Conservation (phyloP, 2,113 vertebrate species). For the Microcebus lehilahytsara region DNA sequence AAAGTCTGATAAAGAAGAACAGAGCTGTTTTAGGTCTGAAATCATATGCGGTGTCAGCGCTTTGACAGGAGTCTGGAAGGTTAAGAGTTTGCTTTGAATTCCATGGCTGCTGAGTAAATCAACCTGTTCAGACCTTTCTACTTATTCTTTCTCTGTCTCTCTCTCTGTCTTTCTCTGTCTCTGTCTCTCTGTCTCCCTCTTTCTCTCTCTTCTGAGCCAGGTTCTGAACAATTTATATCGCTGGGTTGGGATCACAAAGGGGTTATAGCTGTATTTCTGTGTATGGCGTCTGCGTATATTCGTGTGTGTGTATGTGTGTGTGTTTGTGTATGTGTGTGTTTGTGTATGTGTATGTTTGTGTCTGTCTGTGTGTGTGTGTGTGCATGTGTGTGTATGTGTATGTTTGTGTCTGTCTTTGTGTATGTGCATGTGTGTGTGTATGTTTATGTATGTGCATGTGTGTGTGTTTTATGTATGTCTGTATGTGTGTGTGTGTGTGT, state of each 20-base stretch:
- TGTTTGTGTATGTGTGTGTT: no score
- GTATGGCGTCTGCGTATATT: not conserved
- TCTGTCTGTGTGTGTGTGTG: not conserved
- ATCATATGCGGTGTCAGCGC: not conserved
- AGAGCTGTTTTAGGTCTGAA: not conserved
- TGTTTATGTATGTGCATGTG: fast-evolving
- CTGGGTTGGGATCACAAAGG: not conserved
- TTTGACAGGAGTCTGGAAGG: not conserved
- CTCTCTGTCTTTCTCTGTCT: not conserved
- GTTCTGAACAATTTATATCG: not conserved
- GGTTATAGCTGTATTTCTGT: not conserved
- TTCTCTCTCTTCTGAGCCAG: not conserved
- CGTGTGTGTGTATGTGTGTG: not conserved
- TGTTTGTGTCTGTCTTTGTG: not conserved
- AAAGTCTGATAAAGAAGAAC: not conserved
- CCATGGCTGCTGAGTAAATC: not conserved
- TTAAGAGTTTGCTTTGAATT: not conserved
- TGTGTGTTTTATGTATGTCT: not conserved
- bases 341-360: fast-evolving
- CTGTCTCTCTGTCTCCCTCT: no score
- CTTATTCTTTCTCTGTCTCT: not conserved
- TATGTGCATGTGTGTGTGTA: fast-evolving
- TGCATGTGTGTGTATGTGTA: no score
- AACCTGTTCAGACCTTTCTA: not conserved
- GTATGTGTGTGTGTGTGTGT: not conserved